Percentiles rank a stretch among this genome's conserved stretches.
Conservation (phyloP, 2,888 invertebrate species). For the Andricus curvator region DNA sequence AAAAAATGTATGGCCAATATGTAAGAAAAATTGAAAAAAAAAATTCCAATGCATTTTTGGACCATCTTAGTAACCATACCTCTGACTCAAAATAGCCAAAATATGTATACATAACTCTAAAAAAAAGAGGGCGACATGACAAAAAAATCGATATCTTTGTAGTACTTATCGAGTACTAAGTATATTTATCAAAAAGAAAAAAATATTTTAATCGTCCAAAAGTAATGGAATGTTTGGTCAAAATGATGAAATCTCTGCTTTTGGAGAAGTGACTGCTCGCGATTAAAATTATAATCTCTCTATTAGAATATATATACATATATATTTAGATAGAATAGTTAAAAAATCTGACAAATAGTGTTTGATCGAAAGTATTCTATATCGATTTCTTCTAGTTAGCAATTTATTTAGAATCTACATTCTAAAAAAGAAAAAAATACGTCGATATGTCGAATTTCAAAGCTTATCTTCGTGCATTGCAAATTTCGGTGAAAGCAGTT, state of each 20-base stretch:
- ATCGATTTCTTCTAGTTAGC: background rate
- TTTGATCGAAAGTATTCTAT: background rate
- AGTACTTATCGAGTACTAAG: background rate
- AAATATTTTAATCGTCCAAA: background rate
- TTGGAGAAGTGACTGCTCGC: conserved; percentile 2
- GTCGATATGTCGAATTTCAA: background rate
- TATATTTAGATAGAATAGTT: conserved; percentile 1
- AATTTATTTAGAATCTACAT: background rate
- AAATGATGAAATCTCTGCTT: too few relatives aligned
- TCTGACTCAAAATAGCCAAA: background rate
- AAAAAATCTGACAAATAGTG: background rate
- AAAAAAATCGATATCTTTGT: background rate
- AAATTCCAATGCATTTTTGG: too few relatives aligned
- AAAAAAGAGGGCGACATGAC: background rate
- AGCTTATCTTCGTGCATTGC: background rate
- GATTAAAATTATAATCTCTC: background rate
- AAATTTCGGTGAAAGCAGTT: background rate
- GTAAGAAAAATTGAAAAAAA: too few relatives aligned
- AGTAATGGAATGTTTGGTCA: too few relatives aligned
- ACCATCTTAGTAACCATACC: background rate
- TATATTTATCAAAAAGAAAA: background rate
- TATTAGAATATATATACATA: background rate
- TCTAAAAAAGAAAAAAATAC: conserved; percentile 2
- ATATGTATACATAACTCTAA: background rate
- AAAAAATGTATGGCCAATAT: too few relatives aligned